phyloP scores from a whole-genome alignment of 2,797 vertebrate genomes.

The Lateolabrax maculatus region DNA sequence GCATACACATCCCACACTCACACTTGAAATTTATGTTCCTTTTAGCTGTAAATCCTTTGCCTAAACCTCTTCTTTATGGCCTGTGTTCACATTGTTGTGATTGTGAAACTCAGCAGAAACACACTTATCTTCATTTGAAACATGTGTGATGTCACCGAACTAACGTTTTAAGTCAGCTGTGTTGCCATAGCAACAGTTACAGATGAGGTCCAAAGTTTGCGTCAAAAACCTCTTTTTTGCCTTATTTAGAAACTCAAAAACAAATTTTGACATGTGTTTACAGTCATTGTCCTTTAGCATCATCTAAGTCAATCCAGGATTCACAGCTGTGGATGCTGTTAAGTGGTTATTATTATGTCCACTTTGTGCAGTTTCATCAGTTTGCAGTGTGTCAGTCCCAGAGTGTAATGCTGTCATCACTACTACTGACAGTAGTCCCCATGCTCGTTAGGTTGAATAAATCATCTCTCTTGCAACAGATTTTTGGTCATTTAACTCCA shows the following conservation, averaged over 20 bases:
- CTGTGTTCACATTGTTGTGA: slow-evolving; percentile 17
- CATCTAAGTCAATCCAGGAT: not conserved
- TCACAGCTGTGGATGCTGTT: not conserved
- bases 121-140: slow-evolving; percentile 41
- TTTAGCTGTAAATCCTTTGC: slow-evolving; percentile 45
- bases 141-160: slow-evolving; percentile 12
- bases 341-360: not conserved
- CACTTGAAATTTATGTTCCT: slow-evolving; percentile 33
- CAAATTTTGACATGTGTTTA: not conserved
- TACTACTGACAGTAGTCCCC: not conserved
- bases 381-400: not conserved
- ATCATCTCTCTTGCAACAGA: not conserved
- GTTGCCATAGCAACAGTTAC: not conserved
- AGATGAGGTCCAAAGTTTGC: slow-evolving; percentile 17
- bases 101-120: slow-evolving; percentile 40
- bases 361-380: not conserved
- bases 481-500: not conserved
- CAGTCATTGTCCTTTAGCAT: not conserved
- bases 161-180: slow-evolving; percentile 26
- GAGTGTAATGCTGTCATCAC: not conserved
- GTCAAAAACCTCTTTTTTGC: too few species aligned
- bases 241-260: not conserved
- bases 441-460: too few species aligned
- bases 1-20: slow-evolving; percentile 26
- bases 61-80: slow-evolving; percentile 21